Conservation (phyloP, 2,888 invertebrate species). For the Eilema caniola region DNA sequence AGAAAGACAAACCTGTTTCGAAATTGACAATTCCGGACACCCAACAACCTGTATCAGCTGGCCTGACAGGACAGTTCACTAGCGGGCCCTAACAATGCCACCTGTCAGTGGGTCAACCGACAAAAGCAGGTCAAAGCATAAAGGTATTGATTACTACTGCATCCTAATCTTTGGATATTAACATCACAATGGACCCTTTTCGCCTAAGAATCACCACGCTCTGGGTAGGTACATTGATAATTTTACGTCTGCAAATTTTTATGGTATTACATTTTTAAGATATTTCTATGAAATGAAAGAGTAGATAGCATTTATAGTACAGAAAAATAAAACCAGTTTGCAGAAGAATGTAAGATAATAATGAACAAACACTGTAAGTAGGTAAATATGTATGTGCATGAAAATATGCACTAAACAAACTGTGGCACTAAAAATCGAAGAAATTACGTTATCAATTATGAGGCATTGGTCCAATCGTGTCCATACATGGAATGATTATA, state of each 20-base stretch:
- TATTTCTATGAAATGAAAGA: neutral
- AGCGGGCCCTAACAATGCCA: constrained; percentile 59
- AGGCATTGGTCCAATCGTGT: no score
- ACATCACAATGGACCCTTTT: constrained; percentile 77
- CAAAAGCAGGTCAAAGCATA: constrained; percentile 63
- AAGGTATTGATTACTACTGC: constrained; percentile 68
- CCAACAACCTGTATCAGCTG: constrained; percentile 31
- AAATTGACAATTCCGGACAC: constrained; percentile 9
- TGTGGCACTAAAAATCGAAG: no score
- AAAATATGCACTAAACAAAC: no score
- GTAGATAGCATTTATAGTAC: neutral
- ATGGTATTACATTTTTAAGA: neutral
- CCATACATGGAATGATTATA: no score
- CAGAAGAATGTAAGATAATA: no score
- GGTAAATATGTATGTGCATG: no score
- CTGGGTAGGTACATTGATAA: neutral
- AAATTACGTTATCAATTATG: no score
- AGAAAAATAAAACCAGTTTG: no score
- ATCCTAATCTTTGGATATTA: constrained; percentile 67
- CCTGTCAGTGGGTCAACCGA: constrained; percentile 77
- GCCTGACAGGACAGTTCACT: constrained; percentile 35
- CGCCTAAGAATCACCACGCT: constrained; percentile 65
- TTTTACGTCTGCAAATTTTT: neutral
- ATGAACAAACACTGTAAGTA: no score
- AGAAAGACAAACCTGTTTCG: constrained; percentile 6